phyloP scores from a whole-genome alignment of 1,140 invertebrate genomes.

The Subanguina moxae region DNA sequence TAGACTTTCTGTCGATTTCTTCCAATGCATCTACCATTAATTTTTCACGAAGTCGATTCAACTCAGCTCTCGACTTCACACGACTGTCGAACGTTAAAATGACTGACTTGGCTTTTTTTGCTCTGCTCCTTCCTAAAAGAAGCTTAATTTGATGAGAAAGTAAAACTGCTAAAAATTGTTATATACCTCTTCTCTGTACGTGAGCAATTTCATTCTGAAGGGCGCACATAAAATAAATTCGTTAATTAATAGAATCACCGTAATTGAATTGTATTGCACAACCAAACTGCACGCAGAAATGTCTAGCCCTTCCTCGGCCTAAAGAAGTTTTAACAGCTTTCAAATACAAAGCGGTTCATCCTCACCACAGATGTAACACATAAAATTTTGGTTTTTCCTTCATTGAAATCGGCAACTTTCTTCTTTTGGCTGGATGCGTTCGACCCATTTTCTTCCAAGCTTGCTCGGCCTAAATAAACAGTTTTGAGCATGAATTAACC shows the following conservation, averaged over 20 bases:
- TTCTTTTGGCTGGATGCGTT: not conserved
- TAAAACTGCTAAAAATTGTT: not conserved
- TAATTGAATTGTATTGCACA: not conserved
- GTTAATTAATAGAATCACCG: not conserved
- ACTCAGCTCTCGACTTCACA: not conserved
- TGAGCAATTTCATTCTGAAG: not conserved
- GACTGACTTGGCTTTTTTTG: not conserved
- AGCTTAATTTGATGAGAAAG: too few relatives aligned
- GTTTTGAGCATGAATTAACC: too few relatives aligned
- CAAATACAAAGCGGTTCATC: not conserved
- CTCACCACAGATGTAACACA: not conserved
- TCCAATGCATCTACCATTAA: not conserved
- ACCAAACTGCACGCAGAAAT: not conserved
- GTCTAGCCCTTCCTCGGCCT: not conserved
- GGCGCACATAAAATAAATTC: not conserved
- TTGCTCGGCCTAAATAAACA: not conserved
- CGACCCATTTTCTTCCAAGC: not conserved
- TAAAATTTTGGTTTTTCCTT: not conserved
- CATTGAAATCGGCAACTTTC: not conserved
- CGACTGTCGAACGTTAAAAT: not conserved
- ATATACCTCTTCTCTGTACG: not conserved
- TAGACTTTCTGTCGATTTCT: not conserved
- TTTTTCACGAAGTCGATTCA: not conserved
- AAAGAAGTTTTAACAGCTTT: not conserved
- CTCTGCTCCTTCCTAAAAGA: not conserved